Conservation (phyloP, 2,888 invertebrate species). For the Chrysomela aeneicollis region DNA sequence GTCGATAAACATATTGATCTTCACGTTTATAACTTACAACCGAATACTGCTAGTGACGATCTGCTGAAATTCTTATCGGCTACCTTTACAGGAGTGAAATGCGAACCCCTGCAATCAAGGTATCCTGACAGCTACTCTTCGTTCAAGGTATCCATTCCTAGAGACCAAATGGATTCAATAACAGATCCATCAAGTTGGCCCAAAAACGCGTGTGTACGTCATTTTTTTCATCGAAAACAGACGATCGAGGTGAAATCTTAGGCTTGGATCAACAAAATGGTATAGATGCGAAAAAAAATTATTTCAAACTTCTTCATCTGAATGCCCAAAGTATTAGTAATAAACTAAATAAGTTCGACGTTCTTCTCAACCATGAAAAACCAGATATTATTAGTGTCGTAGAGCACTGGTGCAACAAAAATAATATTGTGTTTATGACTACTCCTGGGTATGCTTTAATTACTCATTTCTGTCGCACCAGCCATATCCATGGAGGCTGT, state of each 20-base stretch:
- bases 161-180: too few species aligned
- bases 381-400: neutral
- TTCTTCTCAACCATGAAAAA: neutral
- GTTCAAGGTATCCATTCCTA: too few species aligned
- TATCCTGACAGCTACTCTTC: constrained; percentile 1
- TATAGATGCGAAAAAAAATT: too few species aligned
- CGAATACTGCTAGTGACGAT: neutral
- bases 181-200: too few species aligned
- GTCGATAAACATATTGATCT: neutral
- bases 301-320: constrained; percentile 16
- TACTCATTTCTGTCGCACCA: neutral
- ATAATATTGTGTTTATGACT: constrained; percentile 2
- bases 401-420: neutral
- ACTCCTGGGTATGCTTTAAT: neutral
- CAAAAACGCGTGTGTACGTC: too few species aligned
- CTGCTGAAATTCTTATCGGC: neutral
- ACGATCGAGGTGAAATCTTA: too few species aligned
- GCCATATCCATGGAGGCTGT: neutral
- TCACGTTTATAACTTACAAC: neutral
- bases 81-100: neutral
- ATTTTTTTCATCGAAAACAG: too few species aligned
- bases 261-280: too few species aligned
- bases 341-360: constrained; percentile 1
- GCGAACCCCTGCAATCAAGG: neutral
- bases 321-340: constrained; percentile 6